Evolutionary conservation across 2,113 vertebrate species (phyloP).

Genomic region (Ranitomeya variabilis): DNA sequence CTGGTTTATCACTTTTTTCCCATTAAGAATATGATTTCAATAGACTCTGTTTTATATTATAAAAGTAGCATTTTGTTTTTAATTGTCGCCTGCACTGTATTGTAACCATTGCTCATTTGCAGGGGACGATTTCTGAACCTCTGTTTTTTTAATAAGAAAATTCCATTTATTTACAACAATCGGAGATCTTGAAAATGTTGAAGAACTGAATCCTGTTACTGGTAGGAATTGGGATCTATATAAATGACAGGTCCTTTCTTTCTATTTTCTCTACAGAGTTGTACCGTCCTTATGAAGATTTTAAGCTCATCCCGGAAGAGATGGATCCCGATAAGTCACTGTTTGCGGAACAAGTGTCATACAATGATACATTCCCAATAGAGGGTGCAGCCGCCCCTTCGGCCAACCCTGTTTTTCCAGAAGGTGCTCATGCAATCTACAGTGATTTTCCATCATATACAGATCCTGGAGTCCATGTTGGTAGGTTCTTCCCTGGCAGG

Average conservation of each 20-base stretch:
- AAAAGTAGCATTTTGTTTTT: background rate
- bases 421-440: background rate
- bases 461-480: no score
- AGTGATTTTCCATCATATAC: background rate
- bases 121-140: no score
- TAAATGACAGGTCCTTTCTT: background rate
- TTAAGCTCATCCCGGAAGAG: background rate
- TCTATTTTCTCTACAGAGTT: background rate
- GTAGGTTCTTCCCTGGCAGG: background rate
- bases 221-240: background rate
- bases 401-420: background rate
- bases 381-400: background rate
- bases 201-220: no score
- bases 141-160: no score
- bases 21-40: background rate
- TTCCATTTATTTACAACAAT: no score
- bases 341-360: background rate
- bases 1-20: background rate
- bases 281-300: background rate
- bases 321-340: background rate
- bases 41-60: no score
- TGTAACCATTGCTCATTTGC: background rate
- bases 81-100: background rate
- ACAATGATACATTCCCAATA: background rate
- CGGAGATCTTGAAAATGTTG: no score